phyloP scores from a whole-genome alignment of 2,888 invertebrate genomes.

The Eledone cirrhosa region DNA sequence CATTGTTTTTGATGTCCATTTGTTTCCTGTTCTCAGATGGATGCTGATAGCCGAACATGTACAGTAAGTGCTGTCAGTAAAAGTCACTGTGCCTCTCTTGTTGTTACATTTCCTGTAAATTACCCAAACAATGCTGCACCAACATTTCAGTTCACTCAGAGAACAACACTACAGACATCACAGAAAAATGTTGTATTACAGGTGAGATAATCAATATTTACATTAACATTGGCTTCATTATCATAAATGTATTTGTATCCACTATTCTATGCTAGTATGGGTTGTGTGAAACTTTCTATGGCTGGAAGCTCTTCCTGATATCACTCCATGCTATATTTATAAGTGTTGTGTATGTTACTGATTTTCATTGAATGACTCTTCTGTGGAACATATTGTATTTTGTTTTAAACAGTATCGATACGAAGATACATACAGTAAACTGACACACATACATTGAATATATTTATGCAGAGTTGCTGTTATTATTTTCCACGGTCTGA shows the following conservation, averaged over 20 bases:
- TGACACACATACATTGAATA: too few species aligned
- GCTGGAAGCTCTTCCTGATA: too few species aligned
- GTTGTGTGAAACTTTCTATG: too few species aligned
- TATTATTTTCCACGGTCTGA: too few species aligned
- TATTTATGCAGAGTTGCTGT: too few species aligned
- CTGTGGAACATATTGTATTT: too few species aligned
- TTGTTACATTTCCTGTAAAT: slow-evolving; percentile 77
- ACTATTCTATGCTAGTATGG: too few species aligned
- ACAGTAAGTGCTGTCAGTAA: slow-evolving; percentile 71
- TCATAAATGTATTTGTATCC: not conserved
- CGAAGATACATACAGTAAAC: too few species aligned
- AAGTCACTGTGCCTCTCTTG: slow-evolving; percentile 47
- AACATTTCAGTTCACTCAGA: slow-evolving; percentile 73
- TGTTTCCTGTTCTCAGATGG: slow-evolving; percentile 68
- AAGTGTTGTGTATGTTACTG: not conserved
- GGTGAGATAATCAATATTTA: slow-evolving; percentile 61
- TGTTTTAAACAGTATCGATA: too few species aligned
- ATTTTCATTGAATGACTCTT: too few species aligned
- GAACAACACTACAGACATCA: slow-evolving; percentile 76
- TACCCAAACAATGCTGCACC: slow-evolving; percentile 77
- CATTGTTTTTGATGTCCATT: too few species aligned
- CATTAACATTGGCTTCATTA: not conserved
- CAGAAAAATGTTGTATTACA: slow-evolving; percentile 81
- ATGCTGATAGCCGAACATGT: slow-evolving; percentile 72
- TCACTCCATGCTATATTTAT: not conserved